Conservation (phyloP, 2,888 invertebrate genomes). For the Halocaridina rubra region DNA sequence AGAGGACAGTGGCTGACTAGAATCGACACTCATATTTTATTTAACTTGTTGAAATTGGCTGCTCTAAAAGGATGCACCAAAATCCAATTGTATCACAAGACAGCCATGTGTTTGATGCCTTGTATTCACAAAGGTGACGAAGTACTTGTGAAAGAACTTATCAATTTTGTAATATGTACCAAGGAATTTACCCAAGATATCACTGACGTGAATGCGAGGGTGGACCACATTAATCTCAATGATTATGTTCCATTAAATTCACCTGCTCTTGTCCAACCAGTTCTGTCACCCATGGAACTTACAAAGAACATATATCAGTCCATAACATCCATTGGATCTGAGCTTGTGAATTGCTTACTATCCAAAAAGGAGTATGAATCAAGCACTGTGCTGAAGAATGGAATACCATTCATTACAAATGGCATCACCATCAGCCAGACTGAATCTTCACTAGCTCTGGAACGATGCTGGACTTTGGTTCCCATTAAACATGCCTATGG, state of each 20-base stretch:
- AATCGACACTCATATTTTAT: constrained; percentile 44
- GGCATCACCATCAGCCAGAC: constrained; percentile 37
- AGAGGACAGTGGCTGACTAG: constrained; percentile 55
- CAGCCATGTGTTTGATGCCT: constrained; percentile 34
- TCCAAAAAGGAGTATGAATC: constrained; percentile 30
- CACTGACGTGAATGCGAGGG: constrained; percentile 22
- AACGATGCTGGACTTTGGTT: constrained; percentile 46
- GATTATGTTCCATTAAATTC: constrained; percentile 55
- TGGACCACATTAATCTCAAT: constrained; percentile 29
- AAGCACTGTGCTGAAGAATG: constrained; percentile 35
- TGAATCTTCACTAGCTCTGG: constrained; percentile 34
- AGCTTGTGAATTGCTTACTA: constrained; percentile 17
- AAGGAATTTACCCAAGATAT: constrained; percentile 33
- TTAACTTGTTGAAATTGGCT: constrained; percentile 25
- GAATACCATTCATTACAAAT: constrained; percentile 51
- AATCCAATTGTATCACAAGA: constrained; percentile 38
- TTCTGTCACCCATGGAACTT: constrained; percentile 33
- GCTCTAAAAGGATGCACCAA: not conserved
- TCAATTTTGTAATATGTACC: constrained; percentile 38
- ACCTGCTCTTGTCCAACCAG: constrained; percentile 53
- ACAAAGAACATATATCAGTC: constrained; percentile 7
- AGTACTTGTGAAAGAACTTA: constrained; percentile 30
- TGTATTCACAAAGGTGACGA: constrained; percentile 61
- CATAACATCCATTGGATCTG: constrained; percentile 29
- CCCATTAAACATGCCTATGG: constrained; percentile 43